These are phyloP conservation scores for Mylabris sibirica DNA, from an alignment of 2,888 invertebrate species.

Conservation along the genomic window DNA sequence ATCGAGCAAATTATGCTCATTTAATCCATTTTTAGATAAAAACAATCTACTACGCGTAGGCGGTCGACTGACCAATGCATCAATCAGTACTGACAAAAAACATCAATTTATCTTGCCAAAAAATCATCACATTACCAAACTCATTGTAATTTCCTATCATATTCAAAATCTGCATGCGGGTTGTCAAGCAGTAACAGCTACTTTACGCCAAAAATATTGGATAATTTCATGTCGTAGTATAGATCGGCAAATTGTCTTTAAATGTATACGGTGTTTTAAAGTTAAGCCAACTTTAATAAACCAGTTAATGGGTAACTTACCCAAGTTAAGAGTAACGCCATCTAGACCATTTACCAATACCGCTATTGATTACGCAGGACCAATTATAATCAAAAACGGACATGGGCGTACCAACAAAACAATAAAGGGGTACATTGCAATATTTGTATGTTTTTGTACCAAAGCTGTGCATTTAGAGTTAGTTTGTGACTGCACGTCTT, in stretches of 20 bases:
- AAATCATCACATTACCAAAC: conserved; percentile 9
- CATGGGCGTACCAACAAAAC: conserved; percentile 29
- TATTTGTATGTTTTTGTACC: conserved; percentile 37
- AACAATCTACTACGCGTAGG: background rate
- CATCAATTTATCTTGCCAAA: conserved; percentile 5
- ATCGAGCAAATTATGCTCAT: background rate
- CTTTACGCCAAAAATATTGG: conserved; percentile 29
- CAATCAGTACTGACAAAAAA: background rate
- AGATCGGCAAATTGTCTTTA: background rate
- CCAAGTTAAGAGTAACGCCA: conserved; percentile 29
- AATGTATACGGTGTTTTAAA: conserved; percentile 31
- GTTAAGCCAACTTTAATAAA: conserved; percentile 27
- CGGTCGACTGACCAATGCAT: background rate
- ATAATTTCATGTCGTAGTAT: conserved; percentile 22
- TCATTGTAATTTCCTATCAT: background rate
- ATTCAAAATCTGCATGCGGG: conserved; percentile 33
- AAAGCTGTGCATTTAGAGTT: conserved; percentile 39
- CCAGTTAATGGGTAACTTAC: conserved; percentile 46
- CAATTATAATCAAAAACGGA: conserved; percentile 35
- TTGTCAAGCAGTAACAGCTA: conserved; percentile 23
- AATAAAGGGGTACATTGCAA: conserved; percentile 37
- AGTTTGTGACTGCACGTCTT: conserved; percentile 32
- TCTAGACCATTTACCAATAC: conserved; percentile 32
- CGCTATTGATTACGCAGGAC: conserved; percentile 42
- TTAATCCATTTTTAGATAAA: conserved; percentile 1